Evolutionary conservation across 2,888 invertebrate species (phyloP).

Genomic region (Tipula vernalis): DNA sequence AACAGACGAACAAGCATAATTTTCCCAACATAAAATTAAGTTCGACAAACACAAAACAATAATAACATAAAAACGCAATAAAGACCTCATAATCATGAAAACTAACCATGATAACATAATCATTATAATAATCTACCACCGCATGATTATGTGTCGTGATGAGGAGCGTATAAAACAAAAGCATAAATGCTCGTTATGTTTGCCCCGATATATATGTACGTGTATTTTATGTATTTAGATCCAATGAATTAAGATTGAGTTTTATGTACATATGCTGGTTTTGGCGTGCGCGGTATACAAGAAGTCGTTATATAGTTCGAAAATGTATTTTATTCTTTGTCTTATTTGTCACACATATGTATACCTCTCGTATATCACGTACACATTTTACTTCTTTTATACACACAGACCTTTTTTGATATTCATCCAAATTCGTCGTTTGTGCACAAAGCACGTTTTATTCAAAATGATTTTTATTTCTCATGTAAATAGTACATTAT

Average conservation of each 20-base stretch:
- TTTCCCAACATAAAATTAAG: background rate
- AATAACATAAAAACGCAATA: background rate
- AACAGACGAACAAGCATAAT: background rate
- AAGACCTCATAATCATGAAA: slow-evolving; percentile 4
- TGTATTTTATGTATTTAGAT: background rate
- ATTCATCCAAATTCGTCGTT: background rate
- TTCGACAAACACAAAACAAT: background rate
- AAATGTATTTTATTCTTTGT: background rate
- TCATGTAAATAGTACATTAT: background rate
- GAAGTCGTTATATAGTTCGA: background rate
- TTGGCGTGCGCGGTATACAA: background rate
- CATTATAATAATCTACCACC: slow-evolving; percentile 4
- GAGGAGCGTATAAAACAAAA: background rate
- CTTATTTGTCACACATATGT: background rate
- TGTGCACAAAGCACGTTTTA: background rate
- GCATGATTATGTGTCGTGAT: background rate
- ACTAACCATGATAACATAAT: slow-evolving; percentile 4
- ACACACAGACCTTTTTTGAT: background rate
- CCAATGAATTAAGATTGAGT: slow-evolving; percentile 4
- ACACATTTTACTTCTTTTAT: background rate
- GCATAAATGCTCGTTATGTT: background rate
- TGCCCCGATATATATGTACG: background rate
- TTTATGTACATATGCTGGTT: background rate
- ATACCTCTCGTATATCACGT: background rate
- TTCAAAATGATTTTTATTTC: background rate